Conservation (phyloP, 64 coral and sea anemone species). For the Porites australiensis region DNA sequence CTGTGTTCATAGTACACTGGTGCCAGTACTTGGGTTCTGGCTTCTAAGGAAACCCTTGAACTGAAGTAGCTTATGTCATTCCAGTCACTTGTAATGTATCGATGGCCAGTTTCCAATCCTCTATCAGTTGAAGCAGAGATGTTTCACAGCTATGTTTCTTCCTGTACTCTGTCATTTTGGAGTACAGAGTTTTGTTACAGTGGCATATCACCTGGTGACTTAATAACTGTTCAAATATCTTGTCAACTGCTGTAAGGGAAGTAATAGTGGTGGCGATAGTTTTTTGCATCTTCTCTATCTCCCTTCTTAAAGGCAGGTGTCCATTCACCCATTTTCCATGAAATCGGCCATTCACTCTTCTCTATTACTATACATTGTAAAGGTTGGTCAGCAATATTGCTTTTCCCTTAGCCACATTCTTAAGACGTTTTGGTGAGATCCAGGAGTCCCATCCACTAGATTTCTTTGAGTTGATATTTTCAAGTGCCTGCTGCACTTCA, state of each 20-base stretch:
- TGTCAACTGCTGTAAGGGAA: constrained; percentile 28
- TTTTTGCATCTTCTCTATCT: neutral
- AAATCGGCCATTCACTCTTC: neutral
- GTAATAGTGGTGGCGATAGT: constrained; percentile 6
- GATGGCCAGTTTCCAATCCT: neutral
- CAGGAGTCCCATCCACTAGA: constrained; percentile 36
- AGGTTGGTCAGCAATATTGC: constrained; percentile 7
- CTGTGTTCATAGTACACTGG: no score
- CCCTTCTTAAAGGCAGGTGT: no score
- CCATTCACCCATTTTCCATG: neutral
- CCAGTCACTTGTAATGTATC: neutral
- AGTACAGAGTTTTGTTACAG: constrained; percentile 1
- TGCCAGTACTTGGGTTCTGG: no score
- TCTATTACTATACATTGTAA: neutral
- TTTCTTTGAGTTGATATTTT: constrained; percentile 44
- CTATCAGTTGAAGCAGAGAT: neutral
- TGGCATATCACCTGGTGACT: constrained; percentile 16
- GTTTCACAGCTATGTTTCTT: neutral
- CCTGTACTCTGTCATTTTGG: neutral
- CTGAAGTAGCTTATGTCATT: no score
- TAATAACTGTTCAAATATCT: constrained; percentile 26
- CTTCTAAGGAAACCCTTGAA: no score
- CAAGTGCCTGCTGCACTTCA: neutral
- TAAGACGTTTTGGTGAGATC: neutral
- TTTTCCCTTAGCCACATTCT: constrained; percentile 30